Evolutionary conservation across 2,888 invertebrate genomes (phyloP), one percentile per base, ranked within the genome.

Genomic region (Sphaerophoria rueppellii): DNA sequence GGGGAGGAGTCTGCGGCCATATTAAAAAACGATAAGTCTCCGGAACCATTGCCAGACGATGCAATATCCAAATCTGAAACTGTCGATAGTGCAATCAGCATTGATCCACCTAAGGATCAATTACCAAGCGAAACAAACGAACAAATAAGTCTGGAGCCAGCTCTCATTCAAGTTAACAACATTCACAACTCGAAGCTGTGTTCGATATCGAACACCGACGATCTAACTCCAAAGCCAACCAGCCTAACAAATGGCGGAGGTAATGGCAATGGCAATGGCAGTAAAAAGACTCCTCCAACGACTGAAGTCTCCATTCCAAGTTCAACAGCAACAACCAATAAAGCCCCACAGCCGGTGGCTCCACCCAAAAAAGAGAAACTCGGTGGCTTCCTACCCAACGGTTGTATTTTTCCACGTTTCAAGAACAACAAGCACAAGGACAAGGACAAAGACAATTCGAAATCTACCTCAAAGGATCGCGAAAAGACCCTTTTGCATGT

Each of bases 351-450:
- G 24, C 63, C 88, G 12, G 73, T 89, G 63, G 87, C 88, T 35
- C 89, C 90, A 4, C 87, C 88, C 14, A 92, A 92, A 87, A 92
- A 91, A 80, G 91, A 92, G 58, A 92, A 92, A 87, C 87, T 92
- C n/a, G 91, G 90, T 46, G 91, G 92, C 9, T 92, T 92, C 83
- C 87, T 92, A 83, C 92, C 91, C 69, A 92, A 92, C 76, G 91
- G 91, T 73, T 92, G 91, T 82, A 91, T 92, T 86, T 92, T 92
- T 87, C 91, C 91, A 82, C 90, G 91, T 63, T 92, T 92, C 77
- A 91, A 92, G 80, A 91, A 91, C 86, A 90, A 89, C 86, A 91
- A 91, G 85, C 89, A 91, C 83, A 91, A 91, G 87, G 89, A 88
- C 43, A 90, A 90, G 70, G 89, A 89, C 11, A 89, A 89, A 83